These are phyloP conservation scores for Chrysolina oricalcia DNA, from an alignment of 2,888 invertebrate species.

Conservation along the genomic window DNA sequence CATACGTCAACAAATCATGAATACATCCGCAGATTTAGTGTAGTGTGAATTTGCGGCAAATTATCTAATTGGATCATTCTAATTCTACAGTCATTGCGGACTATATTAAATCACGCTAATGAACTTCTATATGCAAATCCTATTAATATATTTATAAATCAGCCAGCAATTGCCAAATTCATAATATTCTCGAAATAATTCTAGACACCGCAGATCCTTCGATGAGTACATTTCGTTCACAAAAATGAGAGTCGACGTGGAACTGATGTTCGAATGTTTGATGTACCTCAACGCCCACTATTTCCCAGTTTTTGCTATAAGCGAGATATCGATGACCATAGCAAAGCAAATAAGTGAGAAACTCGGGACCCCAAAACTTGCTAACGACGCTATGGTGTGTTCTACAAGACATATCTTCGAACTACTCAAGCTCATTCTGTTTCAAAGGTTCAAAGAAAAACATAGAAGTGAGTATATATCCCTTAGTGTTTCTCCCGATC, in stretches of 20 bases:
- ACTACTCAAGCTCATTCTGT: constrained; percentile 54
- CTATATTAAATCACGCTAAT: constrained; percentile 16
- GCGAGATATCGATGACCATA: constrained; percentile 55
- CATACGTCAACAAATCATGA: too few relatives aligned
- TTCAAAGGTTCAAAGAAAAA: constrained; percentile 55
- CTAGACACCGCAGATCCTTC: constrained; percentile 15
- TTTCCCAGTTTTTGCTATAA: constrained; percentile 54
- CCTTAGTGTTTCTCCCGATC: not conserved
- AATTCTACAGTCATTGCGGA: not conserved
- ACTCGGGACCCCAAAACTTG: constrained; percentile 56
- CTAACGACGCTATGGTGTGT: constrained; percentile 54
- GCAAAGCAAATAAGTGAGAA: constrained; percentile 55
- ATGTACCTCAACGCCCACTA: constrained; percentile 58
- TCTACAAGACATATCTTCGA: constrained; percentile 54
- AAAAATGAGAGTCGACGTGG: constrained; percentile 55
- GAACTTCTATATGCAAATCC: constrained; percentile 22
- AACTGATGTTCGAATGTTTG: constrained; percentile 59
- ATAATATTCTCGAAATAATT: constrained; percentile 28
- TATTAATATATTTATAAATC: constrained; percentile 43
- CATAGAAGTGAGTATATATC: constrained; percentile 54
- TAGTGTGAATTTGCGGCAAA: not conserved
- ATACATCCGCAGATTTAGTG: too few relatives aligned
- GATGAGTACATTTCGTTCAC: not conserved
- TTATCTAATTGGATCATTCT: not conserved
- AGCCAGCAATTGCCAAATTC: constrained; percentile 37